phyloP scores from a whole-genome alignment of 2,888 invertebrate species.

The Anthophora plumipes region DNA sequence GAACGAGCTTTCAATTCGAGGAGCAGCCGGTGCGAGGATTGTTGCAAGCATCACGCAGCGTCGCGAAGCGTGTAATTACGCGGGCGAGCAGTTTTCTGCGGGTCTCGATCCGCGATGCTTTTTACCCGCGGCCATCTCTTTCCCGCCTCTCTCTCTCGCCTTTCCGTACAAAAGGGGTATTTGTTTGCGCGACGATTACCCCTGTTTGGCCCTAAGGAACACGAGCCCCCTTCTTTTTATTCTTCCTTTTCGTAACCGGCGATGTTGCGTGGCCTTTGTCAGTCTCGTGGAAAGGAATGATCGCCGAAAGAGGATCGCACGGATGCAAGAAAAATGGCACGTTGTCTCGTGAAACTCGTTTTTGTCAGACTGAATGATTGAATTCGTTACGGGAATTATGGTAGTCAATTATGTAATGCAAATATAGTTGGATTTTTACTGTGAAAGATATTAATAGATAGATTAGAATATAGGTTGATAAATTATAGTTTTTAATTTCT shows the following conservation, averaged over 20 bases:
- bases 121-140: background rate
- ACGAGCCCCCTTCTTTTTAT: background rate
- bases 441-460: too few species aligned
- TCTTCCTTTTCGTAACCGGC: background rate
- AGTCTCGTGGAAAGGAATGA: too few species aligned
- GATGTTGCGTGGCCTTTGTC: too few species aligned
- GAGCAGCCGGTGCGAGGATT: background rate
- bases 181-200: slow-evolving; percentile 19
- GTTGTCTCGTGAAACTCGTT: too few species aligned
- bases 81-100: background rate
- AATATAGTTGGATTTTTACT: too few species aligned
- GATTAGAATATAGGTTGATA: too few species aligned
- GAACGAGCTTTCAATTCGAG: background rate
- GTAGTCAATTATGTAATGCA: too few species aligned
- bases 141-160: background rate
- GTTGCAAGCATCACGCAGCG: background rate
- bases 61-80: slow-evolving; percentile 20
- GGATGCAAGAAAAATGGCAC: too few species aligned
- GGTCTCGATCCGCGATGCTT: background rate
- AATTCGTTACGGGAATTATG: too few species aligned
- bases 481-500: too few species aligned
- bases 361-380: too few species aligned
- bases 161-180: slow-evolving; percentile 10
- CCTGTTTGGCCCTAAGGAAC: slow-evolving; percentile 16
- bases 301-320: too few species aligned